A percentile compares a stretch with the other conserved stretches of the same genome.
Evolutionary conservation across 2,113 vertebrate species (phyloP).

Genomic region (Mustela nigripes): DNA sequence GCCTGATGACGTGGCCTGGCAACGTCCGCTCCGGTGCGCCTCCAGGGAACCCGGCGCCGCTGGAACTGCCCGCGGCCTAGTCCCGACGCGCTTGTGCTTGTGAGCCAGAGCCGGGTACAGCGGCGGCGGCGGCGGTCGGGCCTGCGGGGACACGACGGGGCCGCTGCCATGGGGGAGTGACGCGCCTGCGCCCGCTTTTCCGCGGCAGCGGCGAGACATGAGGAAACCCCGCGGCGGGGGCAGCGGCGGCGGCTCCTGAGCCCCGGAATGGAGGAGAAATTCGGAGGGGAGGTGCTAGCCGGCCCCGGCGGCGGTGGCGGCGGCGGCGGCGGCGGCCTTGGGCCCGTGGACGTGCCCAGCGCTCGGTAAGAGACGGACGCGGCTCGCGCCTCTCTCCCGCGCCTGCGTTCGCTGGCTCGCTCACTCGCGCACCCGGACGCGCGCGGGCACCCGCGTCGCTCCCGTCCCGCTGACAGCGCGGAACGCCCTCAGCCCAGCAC

Average conservation of each 20-base stretch:
- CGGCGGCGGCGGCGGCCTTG: constrained; percentile 86
- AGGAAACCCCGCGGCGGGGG: constrained; percentile 49
- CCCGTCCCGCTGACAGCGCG: neutral
- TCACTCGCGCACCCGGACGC: neutral
- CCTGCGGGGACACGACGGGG: neutral
- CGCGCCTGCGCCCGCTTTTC: constrained; percentile 10
- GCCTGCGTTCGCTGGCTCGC: neutral
- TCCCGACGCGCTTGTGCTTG: neutral
- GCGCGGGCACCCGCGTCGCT: neutral
- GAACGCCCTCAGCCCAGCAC: neutral
- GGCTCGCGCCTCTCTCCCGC: neutral
- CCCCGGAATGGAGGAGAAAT: constrained; percentile 92
- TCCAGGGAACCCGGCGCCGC: neutral
- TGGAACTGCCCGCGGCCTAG: constrained; percentile 63
- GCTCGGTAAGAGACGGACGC: constrained; percentile 87
- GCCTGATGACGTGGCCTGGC: constrained; percentile 76
- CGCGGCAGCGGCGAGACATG: constrained; percentile 68
- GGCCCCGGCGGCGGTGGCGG: constrained; percentile 76
- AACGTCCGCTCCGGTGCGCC: neutral
- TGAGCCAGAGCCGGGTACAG: neutral
- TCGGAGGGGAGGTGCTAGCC: constrained; percentile 93
- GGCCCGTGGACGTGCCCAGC: constrained; percentile 92
- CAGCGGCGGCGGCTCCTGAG: constrained; percentile 77
- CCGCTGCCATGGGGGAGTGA: constrained; percentile 73
- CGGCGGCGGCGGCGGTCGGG: neutral